These are phyloP conservation scores for Metalampra italica DNA, from an alignment of 2,888 invertebrate genomes.

Conservation along the genomic window DNA sequence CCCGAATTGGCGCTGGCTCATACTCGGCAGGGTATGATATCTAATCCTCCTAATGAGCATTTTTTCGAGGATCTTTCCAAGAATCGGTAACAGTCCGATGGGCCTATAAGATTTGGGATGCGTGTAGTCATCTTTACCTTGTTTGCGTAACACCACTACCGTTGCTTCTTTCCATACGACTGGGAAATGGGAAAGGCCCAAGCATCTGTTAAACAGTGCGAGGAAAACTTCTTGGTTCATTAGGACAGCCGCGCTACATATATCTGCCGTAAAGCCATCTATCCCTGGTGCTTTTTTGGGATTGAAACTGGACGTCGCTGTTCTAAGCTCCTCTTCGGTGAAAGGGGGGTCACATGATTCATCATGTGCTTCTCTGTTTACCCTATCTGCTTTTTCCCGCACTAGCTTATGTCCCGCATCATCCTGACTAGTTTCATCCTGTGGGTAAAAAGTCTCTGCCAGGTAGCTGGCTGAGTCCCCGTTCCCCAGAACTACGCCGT, in stretches of 20 bases:
- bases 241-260: background rate
- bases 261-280: constrained; percentile 15
- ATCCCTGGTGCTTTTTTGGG: constrained; percentile 15
- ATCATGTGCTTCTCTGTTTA: background rate
- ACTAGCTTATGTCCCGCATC: background rate
- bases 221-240: background rate
- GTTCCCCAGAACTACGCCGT: background rate
- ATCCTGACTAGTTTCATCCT: background rate
- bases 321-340: constrained; percentile 1
- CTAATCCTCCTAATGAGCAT: constrained; percentile 7
- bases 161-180: constrained; percentile 3
- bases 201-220: background rate
- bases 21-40: constrained; percentile 2
- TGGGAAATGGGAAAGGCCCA: background rate
- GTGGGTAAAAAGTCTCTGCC: constrained; percentile 6
- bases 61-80: constrained; percentile 13
- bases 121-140: background rate
- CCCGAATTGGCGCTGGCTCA: constrained; percentile 11
- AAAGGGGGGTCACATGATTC: background rate
- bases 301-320: constrained; percentile 3
- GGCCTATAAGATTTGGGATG: constrained; percentile 4
- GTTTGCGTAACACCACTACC: background rate
- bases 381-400: background rate
- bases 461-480: constrained; percentile 4
- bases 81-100: constrained; percentile 11